Conservation (phyloP, 2,888 invertebrate genomes). For the Drosophila subquinaria region DNA sequence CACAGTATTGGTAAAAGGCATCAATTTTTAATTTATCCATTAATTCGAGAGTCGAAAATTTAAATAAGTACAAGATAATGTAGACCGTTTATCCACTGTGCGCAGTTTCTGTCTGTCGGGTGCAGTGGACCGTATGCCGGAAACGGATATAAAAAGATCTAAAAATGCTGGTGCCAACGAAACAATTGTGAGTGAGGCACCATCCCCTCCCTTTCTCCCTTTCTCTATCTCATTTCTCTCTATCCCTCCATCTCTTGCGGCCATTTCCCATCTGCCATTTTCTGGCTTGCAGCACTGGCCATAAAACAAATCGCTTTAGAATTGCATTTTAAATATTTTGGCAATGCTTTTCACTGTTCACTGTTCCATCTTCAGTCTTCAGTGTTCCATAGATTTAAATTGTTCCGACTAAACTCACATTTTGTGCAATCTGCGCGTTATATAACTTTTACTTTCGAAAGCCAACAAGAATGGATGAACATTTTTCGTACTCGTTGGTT, state of each 20-base stretch:
- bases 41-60: too few relatives aligned
- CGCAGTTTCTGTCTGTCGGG: slow-evolving; percentile 39
- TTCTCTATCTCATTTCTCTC: neutral
- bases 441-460: slow-evolving; percentile 52
- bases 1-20: too few relatives aligned
- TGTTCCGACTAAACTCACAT: slow-evolving; percentile 30
- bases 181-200: slow-evolving; percentile 53
- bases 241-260: neutral
- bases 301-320: slow-evolving; percentile 76
- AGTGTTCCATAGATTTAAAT: neutral
- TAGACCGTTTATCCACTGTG: neutral
- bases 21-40: neutral
- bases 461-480: slow-evolving; percentile 5
- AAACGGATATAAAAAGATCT: slow-evolving; percentile 62
- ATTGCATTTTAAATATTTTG: slow-evolving; percentile 78
- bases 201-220: neutral
- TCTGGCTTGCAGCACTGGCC: slow-evolving; percentile 28
- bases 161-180: slow-evolving; percentile 62
- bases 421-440: slow-evolving; percentile 37
- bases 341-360: slow-evolving; percentile 33
- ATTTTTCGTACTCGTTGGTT: slow-evolving; percentile 8
- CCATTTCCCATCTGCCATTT: slow-evolving; percentile 8
- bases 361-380: slow-evolving; percentile 3
- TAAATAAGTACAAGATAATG: too few relatives aligned
- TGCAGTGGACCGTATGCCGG: slow-evolving; percentile 53